A percentile compares a stretch with the other conserved stretches of the same genome.
Conservation (phyloP, 2,797 vertebrate species). For the Pangasius macronema region DNA sequence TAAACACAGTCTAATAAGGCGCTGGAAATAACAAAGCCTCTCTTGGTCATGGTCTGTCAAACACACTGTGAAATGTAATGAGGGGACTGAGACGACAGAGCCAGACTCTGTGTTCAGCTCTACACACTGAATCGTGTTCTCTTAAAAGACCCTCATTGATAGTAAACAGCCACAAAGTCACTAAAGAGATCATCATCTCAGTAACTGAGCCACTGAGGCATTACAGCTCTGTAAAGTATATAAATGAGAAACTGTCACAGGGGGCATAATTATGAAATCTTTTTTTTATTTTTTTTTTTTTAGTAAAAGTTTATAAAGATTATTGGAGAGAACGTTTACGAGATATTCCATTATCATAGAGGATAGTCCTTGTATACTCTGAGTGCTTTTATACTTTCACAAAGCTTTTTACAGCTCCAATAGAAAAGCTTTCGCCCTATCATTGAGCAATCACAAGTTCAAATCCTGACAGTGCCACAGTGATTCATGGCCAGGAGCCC, state of each 20-base stretch:
- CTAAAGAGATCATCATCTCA: slow-evolving; percentile 1
- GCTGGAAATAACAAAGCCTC: background rate
- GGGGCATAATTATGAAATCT: background rate
- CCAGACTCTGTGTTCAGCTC: background rate
- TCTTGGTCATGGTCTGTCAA: slow-evolving; percentile 6
- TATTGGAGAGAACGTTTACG: background rate
- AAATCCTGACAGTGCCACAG: background rate
- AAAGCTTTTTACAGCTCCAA: background rate
- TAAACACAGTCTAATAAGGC: slow-evolving; percentile 4
- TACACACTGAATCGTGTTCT: background rate
- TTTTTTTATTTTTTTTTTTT: background rate
- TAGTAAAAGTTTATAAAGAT: background rate
- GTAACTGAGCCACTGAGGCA: background rate
- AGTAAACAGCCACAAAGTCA: slow-evolving; percentile 18
- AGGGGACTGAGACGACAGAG: background rate
- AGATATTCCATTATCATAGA: background rate
- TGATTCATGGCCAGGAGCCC: background rate
- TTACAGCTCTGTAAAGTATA: slow-evolving; percentile 1
- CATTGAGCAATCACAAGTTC: background rate
- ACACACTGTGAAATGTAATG: background rate
- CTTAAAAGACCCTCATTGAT: slow-evolving; percentile 15
- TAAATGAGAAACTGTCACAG: background rate
- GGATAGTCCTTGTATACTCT: background rate
- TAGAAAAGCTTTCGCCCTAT: background rate
- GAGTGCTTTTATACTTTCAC: background rate